These are phyloP conservation scores for Romanogobio albipinnatus DNA, from an alignment of 2,113 vertebrate species.

Conservation along the genomic window DNA sequence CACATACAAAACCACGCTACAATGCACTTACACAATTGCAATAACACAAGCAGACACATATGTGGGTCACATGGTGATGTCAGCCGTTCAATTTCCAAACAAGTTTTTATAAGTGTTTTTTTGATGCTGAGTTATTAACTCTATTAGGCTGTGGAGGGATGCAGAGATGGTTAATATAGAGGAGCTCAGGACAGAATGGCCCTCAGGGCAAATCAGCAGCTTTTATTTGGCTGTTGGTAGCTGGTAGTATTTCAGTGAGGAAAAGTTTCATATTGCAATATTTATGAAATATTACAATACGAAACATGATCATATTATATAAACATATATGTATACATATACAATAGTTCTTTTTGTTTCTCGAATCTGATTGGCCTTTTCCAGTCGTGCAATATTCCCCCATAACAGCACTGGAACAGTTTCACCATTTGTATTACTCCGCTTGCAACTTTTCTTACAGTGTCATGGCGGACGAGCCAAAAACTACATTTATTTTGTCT, in stretches of 20 bases:
- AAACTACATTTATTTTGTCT: no score
- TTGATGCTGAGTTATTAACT: neutral
- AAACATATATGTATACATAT: no score
- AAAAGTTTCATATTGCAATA: neutral
- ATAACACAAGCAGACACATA: neutral
- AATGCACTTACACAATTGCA: neutral
- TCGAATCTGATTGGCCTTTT: no score
- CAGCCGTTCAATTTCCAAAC: neutral
- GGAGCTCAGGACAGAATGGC: slow-evolving; percentile 5
- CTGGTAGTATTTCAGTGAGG: neutral
- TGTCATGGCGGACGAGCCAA: no score
- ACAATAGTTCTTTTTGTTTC: no score
- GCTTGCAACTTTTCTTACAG: no score
- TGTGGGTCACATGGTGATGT: neutral
- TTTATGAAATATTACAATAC: no score
- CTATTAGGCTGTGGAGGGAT: neutral
- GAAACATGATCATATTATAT: no score
- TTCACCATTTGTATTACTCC: no score
- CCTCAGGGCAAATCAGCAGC: neutral
- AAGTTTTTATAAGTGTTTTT: neutral
- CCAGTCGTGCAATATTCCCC: no score
- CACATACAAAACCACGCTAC: neutral
- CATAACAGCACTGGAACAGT: no score
- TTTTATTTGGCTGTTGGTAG: neutral
- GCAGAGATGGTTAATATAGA: neutral